Percentiles rank a stretch among this genome's conserved stretches.
These are phyloP conservation scores for Electrophaes corylata DNA, from an alignment of 2,888 invertebrate species.

Conservation along the genomic window DNA sequence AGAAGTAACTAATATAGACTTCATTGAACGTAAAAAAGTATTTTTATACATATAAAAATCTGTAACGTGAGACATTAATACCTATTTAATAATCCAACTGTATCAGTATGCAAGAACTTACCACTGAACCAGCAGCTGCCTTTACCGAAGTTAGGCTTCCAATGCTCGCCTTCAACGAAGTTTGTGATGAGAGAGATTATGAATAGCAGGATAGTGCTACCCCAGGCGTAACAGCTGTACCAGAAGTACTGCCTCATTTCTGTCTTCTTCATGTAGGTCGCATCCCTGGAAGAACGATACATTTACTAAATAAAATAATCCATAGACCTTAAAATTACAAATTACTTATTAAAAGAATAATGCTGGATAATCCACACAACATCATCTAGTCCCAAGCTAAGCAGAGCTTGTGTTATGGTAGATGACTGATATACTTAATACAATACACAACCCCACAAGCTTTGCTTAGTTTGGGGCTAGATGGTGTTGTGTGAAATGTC, in stretches of 20 bases:
- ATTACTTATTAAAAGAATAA: too few species aligned
- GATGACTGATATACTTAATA: too few species aligned
- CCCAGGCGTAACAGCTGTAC: conserved; percentile 86
- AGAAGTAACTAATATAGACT: too few species aligned
- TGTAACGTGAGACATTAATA: background rate
- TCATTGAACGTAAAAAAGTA: background rate
- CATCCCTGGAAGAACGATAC: conserved; percentile 52
- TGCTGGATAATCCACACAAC: too few species aligned
- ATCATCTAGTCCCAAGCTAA: too few species aligned
- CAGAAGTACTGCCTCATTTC: conserved; percentile 79
- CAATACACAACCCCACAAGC: too few species aligned
- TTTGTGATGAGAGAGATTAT: conserved; percentile 80
- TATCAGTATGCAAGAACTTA: too few species aligned
- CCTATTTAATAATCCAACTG: background rate
- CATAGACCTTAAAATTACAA: too few species aligned
- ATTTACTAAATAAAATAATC: conserved; percentile 28
- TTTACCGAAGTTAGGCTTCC: conserved; percentile 84
- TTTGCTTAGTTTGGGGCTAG: too few species aligned
- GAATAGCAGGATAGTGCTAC: conserved; percentile 81
- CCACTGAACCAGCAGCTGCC: conserved; percentile 87
- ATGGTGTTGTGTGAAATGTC: too few species aligned
- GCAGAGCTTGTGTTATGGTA: too few species aligned
- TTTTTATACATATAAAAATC: background rate
- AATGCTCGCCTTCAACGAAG: conserved; percentile 78
- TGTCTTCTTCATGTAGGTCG: conserved; percentile 67